phyloP scores from a whole-genome alignment of 2,797 vertebrate genomes.

The Thaleichthys pacificus region DNA sequence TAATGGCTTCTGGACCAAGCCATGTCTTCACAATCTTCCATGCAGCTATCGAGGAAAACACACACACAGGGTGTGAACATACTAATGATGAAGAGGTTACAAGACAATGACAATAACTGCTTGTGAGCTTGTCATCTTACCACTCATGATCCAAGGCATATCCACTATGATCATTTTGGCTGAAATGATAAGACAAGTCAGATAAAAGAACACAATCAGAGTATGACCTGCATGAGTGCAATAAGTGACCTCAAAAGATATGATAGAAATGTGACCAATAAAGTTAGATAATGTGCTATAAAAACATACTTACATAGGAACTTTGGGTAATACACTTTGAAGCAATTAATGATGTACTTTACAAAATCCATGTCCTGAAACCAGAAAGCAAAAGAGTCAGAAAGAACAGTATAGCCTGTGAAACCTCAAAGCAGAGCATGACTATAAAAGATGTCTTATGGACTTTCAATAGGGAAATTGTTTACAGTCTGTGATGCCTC shows the following conservation, averaged over 20 bases:
- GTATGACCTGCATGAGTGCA: no score
- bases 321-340: constrained; percentile 97
- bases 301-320: constrained; percentile 89
- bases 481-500: constrained; percentile 33
- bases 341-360: constrained; percentile 92
- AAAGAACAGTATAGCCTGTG: constrained; percentile 1
- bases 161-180: constrained; percentile 98
- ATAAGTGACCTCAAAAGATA: no score
- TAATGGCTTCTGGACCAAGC: constrained; percentile 94
- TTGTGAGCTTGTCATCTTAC: constrained; percentile 70
- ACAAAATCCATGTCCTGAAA: constrained; percentile 98
- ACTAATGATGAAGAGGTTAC: not conserved
- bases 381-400: constrained; percentile 9
- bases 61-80: not conserved
- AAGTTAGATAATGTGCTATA: not conserved
- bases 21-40: constrained; percentile 96
- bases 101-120: constrained; percentile 5
- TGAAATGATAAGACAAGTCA: constrained; percentile 64
- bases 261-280: not conserved
- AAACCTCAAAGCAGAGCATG: constrained; percentile 21
- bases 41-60: constrained; percentile 76
- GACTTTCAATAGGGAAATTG: constrained; percentile 24
- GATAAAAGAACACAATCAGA: not conserved
- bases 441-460: constrained; percentile 22
- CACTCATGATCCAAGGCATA: constrained; percentile 99